Conservation (phyloP, 2,888 invertebrate genomes). For the Agonum fuliginosum region DNA sequence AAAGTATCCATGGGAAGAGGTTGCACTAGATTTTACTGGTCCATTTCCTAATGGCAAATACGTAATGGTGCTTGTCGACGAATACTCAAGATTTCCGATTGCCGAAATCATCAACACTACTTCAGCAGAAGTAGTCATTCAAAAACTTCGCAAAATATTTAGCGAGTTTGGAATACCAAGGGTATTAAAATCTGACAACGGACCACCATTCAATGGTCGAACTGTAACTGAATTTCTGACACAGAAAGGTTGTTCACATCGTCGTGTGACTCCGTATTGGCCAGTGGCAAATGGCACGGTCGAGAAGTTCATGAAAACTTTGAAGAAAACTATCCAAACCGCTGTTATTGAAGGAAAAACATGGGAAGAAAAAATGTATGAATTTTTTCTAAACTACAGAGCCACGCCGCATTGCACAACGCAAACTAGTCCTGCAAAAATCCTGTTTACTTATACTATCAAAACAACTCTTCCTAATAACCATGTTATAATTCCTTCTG, state of each 20-base stretch:
- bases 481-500: too few species aligned
- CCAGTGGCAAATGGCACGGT: constrained; percentile 41
- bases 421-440: background rate
- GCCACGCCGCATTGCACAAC: background rate
- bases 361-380: background rate
- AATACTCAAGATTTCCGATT: constrained; percentile 38
- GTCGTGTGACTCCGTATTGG: constrained; percentile 50
- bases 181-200: constrained; percentile 44
- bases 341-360: background rate
- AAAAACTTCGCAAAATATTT: background rate
- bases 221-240: constrained; percentile 35
- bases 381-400: background rate
- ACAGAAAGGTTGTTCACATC: background rate
- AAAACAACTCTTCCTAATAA: too few species aligned
- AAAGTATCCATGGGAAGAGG: background rate
- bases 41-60: constrained; percentile 46
- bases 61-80: constrained; percentile 19
- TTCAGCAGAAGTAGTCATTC: background rate
- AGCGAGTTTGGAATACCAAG: constrained; percentile 30
- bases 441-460: too few species aligned
- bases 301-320: constrained; percentile 5
- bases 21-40: constrained; percentile 33
- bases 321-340: background rate
- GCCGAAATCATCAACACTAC: background rate
- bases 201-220: constrained; percentile 24